phyloP scores from a whole-genome alignment of 2,797 vertebrate genomes.

The Chaetodon trifasciatus region DNA sequence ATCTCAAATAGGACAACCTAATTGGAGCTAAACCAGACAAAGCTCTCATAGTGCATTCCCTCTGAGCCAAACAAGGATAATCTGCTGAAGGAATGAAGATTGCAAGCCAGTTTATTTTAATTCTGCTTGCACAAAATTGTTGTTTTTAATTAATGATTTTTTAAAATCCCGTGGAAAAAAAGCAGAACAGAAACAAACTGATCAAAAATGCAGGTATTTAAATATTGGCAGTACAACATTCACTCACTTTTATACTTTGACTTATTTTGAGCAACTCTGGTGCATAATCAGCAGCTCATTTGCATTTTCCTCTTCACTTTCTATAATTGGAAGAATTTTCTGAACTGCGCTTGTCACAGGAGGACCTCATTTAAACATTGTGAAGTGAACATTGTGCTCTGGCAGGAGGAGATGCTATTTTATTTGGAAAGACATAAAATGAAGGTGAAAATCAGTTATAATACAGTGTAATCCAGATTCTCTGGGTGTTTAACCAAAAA shows the following conservation, averaged over 20 bases:
- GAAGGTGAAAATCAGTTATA: not conserved
- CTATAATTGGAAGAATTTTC: constrained; percentile 11
- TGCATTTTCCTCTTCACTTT: constrained; percentile 16
- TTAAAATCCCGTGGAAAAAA: not conserved
- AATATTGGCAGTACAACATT: not conserved
- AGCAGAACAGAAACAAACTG: not conserved
- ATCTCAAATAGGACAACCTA: constrained; percentile 58
- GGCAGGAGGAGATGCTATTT: not conserved
- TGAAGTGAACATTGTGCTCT: not conserved
- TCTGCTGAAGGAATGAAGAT: constrained; percentile 30
- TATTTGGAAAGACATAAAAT: not conserved
- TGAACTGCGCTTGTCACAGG: not conserved
- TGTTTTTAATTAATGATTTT: not conserved
- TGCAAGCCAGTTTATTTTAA: constrained; percentile 43
- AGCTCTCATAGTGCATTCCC: constrained; percentile 28
- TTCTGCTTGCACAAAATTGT: not conserved
- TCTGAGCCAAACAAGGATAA: constrained; percentile 47
- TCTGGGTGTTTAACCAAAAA: not conserved
- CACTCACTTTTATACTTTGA: constrained; percentile 2
- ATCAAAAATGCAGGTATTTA: not conserved
- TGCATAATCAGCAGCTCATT: constrained; percentile 12
- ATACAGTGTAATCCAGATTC: not conserved
- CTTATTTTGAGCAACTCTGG: not conserved
- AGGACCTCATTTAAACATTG: not conserved
- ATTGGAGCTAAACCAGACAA: constrained; percentile 65